Conservation (phyloP, 2,888 invertebrate genomes). For the Automeris io region DNA sequence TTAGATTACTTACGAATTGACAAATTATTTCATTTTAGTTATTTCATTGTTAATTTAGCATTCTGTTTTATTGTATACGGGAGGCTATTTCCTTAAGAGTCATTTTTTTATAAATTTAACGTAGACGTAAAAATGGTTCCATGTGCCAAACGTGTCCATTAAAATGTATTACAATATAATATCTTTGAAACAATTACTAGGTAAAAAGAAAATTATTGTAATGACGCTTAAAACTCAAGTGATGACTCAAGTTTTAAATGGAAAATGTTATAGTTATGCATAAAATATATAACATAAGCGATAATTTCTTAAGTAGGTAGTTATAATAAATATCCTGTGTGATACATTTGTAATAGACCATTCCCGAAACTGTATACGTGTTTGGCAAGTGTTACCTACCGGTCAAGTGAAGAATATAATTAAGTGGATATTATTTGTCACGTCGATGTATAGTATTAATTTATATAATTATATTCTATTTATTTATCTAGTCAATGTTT, state of each 20-base stretch:
- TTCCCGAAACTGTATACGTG: slow-evolving; percentile 57
- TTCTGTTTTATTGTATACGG: too few relatives aligned
- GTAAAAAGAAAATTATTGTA: slow-evolving; percentile 39
- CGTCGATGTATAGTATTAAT: neutral
- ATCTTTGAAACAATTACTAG: slow-evolving; percentile 40
- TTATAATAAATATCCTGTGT: slow-evolving; percentile 40
- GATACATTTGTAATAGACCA: slow-evolving; percentile 54
- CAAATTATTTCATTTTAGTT: too few relatives aligned
- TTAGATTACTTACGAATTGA: too few relatives aligned
- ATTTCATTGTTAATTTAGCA: too few relatives aligned
- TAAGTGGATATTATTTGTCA: slow-evolving; percentile 2
- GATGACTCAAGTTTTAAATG: slow-evolving; percentile 11
- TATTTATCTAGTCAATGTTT: slow-evolving; percentile 22
- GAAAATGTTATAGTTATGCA: slow-evolving; percentile 6
- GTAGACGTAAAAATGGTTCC: too few relatives aligned
- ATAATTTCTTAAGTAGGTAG: slow-evolving; percentile 15
- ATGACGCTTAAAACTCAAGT: slow-evolving; percentile 15
- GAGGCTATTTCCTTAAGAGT: too few relatives aligned
- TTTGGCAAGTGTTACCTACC: slow-evolving; percentile 42
- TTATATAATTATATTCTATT: neutral
- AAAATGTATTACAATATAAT: slow-evolving; percentile 46
- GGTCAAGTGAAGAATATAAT: slow-evolving; percentile 2
- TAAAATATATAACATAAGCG: slow-evolving; percentile 25
- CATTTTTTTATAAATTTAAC: too few relatives aligned
- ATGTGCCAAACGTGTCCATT: slow-evolving; percentile 71